phyloP scores from a whole-genome alignment of 2,888 invertebrate species.

The Himalopsyche tibetana region DNA sequence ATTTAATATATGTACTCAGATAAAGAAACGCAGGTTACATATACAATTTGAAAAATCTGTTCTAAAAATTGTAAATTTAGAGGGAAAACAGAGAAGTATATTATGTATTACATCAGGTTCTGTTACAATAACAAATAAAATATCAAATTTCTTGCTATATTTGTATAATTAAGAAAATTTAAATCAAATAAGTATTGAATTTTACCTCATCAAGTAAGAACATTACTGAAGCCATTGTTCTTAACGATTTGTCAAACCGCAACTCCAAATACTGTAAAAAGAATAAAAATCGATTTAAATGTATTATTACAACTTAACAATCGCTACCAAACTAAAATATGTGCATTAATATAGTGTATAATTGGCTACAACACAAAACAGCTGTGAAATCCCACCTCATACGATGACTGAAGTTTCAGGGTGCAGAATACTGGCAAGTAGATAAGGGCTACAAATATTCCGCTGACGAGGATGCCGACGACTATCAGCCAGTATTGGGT shows the following conservation, averaged over 20 bases:
- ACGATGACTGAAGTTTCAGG: conserved; percentile 86
- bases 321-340: no score
- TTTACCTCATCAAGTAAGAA: conserved; percentile 89
- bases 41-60: no score
- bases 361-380: not conserved
- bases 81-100: no score
- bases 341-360: no score
- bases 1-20: no score
- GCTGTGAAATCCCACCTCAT: conserved; percentile 80
- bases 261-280: conserved; percentile 85
- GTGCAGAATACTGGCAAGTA: conserved; percentile 90
- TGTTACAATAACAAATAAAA: no score
- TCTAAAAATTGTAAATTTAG: no score
- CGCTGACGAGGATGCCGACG: conserved; percentile 83
- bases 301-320: not conserved
- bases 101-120: no score
- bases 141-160: no score
- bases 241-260: conserved; percentile 83
- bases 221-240: conserved; percentile 85
- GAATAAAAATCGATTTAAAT: not conserved
- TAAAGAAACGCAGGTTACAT: no score
- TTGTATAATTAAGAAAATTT: no score
- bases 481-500: conserved; percentile 88
- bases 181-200: conserved; percentile 53
- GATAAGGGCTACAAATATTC: conserved; percentile 80